Evolutionary conservation across 2,797 vertebrate genomes (phyloP).

Genomic region (Bucorvus abyssinicus): DNA sequence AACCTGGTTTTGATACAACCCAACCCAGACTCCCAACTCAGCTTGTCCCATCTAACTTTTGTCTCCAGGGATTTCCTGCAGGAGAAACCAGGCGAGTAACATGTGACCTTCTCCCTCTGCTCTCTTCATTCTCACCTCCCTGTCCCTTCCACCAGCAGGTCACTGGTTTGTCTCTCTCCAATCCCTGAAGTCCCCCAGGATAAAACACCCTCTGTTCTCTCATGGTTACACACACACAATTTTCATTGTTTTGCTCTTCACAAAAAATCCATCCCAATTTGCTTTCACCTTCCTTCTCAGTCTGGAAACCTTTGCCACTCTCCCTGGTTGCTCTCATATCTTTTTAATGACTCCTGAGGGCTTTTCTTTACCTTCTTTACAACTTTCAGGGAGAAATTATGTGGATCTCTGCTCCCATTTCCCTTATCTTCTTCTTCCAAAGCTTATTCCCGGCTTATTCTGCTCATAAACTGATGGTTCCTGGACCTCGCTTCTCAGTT

Average conservation of each 20-base stretch:
- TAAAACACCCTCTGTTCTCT: neutral
- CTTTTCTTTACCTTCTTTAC: slow-evolving; percentile 14
- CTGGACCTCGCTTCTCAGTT: neutral
- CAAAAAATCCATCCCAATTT: neutral
- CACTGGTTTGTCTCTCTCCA: neutral
- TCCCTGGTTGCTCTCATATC: neutral
- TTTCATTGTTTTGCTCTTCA: neutral
- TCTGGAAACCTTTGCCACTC: neutral
- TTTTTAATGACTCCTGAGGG: slow-evolving; percentile 4
- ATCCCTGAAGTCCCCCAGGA: neutral
- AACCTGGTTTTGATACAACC: neutral
- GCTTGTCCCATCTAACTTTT: neutral
- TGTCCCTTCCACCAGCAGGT: neutral
- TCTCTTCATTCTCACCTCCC: neutral
- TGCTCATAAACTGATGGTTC: neutral
- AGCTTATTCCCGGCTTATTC: neutral
- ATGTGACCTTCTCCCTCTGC: neutral
- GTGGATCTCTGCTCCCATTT: neutral
- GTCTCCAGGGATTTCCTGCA: neutral
- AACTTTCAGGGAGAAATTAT: neutral
- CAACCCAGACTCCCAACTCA: neutral
- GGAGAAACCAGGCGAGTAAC: neutral
- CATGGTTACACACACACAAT: neutral
- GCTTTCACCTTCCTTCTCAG: neutral
- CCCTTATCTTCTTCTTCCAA: neutral